Evolutionary conservation across 2,888 invertebrate genomes (phyloP), one percentile per base, ranked within the genome.

Genomic region (Rosalia funebris): DNA sequence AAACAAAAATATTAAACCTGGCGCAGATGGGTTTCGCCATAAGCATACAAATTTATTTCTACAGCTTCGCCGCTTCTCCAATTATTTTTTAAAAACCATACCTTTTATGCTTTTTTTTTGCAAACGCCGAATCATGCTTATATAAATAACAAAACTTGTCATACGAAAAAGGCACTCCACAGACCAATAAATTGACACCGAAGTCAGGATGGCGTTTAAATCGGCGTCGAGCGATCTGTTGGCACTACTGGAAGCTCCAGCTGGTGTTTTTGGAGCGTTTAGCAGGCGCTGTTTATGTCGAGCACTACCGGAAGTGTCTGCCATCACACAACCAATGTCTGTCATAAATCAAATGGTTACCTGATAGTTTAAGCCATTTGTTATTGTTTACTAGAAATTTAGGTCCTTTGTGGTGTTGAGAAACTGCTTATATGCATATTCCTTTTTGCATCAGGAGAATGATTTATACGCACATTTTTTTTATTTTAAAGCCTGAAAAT

Each of bases 321-420:
- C 71, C 71, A 75, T 75, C 74, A 72, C 71, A 72, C 71, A 71
- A 74, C 67, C 72, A 60, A 62, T 67, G 54, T 60, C 63, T 60
- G 70, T 66, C 58, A 75, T 79, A 78, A 78, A 77, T 79, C 76
- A 77, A 37, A 52, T 69, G 67, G 71, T 71, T 74, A 75, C 74
- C 70, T 67, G 70, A n/a, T n/a, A n/a, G 71, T 70, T 68, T 70
- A 67, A 62, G 70, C 70, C 66, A 71, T 74, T 75, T n/a, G n/a
- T n/a, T n/a, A n/a, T n/a, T n/a, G n/a, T n/a, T n/a, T n/a, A n/a
- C n/a, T n/a, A n/a, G n/a, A n/a, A n/a, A n/a, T n/a, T n/a, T n/a
- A n/a, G n/a, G n/a, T n/a, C n/a, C n/a, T n/a, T n/a, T n/a, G n/a
- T n/a, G n/a, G n/a, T n/a, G n/a, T n/a, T n/a, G n/a, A n/a, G n/a